Evolutionary conservation across 2,888 invertebrate genomes (phyloP).

Genomic region (Seladonia tumulorum): DNA sequence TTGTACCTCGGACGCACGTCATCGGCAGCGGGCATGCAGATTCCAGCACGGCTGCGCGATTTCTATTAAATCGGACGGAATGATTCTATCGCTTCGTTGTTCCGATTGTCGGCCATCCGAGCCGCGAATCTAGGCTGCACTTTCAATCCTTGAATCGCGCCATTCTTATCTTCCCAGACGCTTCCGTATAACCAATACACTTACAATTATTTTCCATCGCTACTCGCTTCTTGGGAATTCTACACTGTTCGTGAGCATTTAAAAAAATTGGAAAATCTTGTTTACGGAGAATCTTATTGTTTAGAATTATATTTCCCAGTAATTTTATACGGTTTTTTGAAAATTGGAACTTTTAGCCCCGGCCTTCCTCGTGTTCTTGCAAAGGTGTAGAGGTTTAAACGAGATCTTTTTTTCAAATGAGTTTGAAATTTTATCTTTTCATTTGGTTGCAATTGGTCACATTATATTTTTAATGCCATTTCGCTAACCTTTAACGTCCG

Average conservation of each 20-base stretch:
- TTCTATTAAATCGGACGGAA: not conserved
- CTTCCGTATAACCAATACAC: no score
- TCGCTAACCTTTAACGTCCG: not conserved
- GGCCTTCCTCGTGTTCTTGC: not conserved
- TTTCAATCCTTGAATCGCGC: not conserved
- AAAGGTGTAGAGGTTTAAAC: no score
- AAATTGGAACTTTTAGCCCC: not conserved
- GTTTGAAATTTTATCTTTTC: not conserved
- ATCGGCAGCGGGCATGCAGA: not conserved
- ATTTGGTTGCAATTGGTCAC: not conserved
- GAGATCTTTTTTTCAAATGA: no score
- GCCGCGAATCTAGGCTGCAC: not conserved
- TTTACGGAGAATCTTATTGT: no score
- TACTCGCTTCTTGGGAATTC: no score
- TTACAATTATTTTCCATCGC: no score
- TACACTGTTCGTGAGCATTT: no score
- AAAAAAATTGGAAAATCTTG: no score
- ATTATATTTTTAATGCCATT: not conserved
- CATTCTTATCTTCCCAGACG: no score
- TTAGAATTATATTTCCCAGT: no score
- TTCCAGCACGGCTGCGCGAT: not conserved
- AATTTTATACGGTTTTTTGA: no score
- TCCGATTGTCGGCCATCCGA: not conserved
- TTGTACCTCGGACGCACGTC: not conserved
- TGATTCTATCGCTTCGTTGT: conserved; percentile 13